Evolutionary conservation across 2,888 invertebrate species (phyloP).

Genomic region (Parnassius mnemosyne): DNA sequence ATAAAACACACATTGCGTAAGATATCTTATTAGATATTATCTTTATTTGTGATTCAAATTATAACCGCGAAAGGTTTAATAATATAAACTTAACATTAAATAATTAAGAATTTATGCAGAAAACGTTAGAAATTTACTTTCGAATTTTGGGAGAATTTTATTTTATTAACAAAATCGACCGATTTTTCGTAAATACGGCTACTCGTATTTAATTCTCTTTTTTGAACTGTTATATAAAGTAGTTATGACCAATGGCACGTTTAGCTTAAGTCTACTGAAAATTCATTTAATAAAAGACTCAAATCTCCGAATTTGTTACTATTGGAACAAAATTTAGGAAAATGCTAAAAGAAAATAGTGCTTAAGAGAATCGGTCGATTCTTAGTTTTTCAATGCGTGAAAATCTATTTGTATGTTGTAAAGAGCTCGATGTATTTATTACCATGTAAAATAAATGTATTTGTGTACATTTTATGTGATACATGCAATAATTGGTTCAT

Average conservation of each 20-base stretch:
- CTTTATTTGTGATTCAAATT: constrained; percentile 11
- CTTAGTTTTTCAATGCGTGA: not conserved
- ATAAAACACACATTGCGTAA: constrained; percentile 10
- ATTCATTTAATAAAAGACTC: no score
- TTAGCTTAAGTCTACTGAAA: no score
- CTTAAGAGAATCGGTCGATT: not conserved
- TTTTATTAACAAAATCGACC: constrained; percentile 9
- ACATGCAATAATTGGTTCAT: constrained; percentile 2
- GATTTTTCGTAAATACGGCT: not conserved
- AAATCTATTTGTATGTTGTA: not conserved
- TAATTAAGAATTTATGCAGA: no score
- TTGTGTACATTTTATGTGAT: constrained; percentile 1
- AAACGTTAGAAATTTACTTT: no score
- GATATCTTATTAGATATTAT: not conserved
- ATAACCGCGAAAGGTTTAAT: not conserved
- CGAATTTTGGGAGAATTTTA: not conserved
- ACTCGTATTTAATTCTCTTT: no score
- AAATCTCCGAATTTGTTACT: no score
- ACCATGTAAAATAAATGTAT: not conserved
- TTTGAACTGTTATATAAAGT: no score
- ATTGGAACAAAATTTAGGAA: no score
- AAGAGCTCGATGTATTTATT: not conserved
- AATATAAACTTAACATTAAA: no score
- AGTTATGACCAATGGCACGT: no score
- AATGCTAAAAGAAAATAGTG: no score